Evolutionary conservation across 2,888 invertebrate species (phyloP).

Genomic region (Andricus curvator): DNA sequence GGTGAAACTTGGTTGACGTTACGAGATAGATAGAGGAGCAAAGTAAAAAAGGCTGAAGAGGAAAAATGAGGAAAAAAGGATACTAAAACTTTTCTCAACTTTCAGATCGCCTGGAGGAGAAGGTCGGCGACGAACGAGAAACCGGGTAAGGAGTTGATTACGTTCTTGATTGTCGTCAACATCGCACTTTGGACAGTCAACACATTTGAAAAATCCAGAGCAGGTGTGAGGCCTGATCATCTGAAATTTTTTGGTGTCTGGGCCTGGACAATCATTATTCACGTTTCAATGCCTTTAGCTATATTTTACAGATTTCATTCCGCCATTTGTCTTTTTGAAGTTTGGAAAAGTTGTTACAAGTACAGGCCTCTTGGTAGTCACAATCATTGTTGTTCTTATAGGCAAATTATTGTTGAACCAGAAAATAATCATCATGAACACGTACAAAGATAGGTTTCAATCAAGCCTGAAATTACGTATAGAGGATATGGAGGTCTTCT

Average conservation of each 20-base stretch:
- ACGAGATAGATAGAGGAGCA: constrained; percentile 54
- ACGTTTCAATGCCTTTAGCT: constrained; percentile 92
- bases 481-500: too few species aligned
- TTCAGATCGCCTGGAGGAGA: constrained; percentile 83
- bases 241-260: constrained; percentile 90
- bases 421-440: background rate
- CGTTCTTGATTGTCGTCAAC: constrained; percentile 89
- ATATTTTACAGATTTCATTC: constrained; percentile 96
- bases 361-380: constrained; percentile 78
- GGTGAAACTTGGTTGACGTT: constrained; percentile 59
- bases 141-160: constrained; percentile 91
- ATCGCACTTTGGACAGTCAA: constrained; percentile 94
- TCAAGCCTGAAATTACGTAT: too few species aligned
- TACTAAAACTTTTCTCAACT: constrained; percentile 50
- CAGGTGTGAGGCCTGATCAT: constrained; percentile 90
- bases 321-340: constrained; percentile 94
- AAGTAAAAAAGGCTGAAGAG: constrained; percentile 44
- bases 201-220: constrained; percentile 90
- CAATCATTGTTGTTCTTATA: constrained; percentile 1
- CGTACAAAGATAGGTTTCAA: background rate
- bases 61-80: constrained; percentile 47
- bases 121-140: constrained; percentile 86
- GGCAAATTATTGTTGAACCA: background rate
- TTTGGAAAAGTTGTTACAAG: constrained; percentile 95
- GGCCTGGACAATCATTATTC: constrained; percentile 95